phyloP scores from a whole-genome alignment of 35 echinoderm and acorn worm genomes.

The Heliocidaris tuberculata region DNA sequence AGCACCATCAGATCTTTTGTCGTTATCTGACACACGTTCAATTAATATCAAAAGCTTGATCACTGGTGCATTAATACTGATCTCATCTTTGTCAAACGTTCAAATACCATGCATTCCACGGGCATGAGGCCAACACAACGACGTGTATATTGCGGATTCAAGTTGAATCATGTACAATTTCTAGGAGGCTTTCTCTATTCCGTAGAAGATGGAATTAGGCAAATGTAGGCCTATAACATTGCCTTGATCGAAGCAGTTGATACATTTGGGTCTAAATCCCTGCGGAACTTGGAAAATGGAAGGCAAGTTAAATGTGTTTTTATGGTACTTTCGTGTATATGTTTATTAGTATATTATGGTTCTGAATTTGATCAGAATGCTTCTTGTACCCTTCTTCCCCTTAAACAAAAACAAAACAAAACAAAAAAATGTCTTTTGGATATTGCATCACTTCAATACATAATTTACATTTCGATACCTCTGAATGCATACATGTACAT shows the following conservation, averaged over 20 bases:
- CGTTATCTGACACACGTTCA: neutral
- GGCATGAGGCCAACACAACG: neutral
- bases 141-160: neutral
- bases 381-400: too few relatives aligned
- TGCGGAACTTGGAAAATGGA: neutral
- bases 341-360: too few relatives aligned
- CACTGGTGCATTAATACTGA: neutral
- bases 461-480: neutral
- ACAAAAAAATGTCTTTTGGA: neutral
- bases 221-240: neutral
- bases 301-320: neutral
- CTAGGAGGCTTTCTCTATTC: neutral
- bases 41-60: conserved; percentile 13
- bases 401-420: neutral
- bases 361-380: too few relatives aligned
- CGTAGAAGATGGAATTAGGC: too few relatives aligned
- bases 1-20: neutral
- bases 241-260: neutral
- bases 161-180: neutral
- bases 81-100: conserved; percentile 10
- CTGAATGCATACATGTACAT: neutral
- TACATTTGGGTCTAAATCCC: neutral
- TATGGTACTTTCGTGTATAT: too few relatives aligned
- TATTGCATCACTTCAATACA: neutral
- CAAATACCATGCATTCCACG: neutral